Conservation (phyloP, 2,888 invertebrate species). For the Terebella lapidaria region DNA sequence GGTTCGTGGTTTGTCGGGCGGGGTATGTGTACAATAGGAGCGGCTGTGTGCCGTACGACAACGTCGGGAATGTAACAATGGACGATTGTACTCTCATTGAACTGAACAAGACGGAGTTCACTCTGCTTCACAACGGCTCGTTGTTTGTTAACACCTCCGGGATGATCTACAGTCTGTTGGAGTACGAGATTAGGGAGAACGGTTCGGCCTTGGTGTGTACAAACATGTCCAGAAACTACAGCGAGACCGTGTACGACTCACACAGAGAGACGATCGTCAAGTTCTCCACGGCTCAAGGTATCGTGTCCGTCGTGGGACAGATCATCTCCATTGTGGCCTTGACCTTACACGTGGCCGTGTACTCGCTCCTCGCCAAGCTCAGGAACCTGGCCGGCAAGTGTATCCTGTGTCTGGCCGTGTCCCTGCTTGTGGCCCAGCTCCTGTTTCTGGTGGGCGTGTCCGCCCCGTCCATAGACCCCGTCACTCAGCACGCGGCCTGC, state of each 20-base stretch:
- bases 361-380: background rate
- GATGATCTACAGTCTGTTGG: background rate
- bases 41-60: background rate
- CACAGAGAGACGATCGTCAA: background rate
- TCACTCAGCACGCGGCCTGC: background rate
- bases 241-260: background rate
- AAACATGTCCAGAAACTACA: background rate
- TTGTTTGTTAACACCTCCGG: background rate
- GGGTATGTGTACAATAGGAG: background rate
- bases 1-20: background rate
- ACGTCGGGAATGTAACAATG: background rate
- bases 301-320: slow-evolving; percentile 4
- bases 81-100: background rate
- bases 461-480: background rate
- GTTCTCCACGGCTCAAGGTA: background rate
- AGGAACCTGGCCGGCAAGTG: slow-evolving; percentile 6
- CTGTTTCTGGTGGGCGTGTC: background rate
- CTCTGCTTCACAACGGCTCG: slow-evolving; percentile 1
- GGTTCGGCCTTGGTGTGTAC: background rate
- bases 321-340: slow-evolving; percentile 3
- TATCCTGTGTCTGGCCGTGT: background rate
- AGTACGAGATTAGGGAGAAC: background rate
- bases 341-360: background rate
- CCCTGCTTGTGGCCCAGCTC: slow-evolving; percentile 5
- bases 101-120: slow-evolving; percentile 1